Percentiles rank a stretch among this genome's conserved stretches.
These are phyloP conservation scores for Saguinus imperator DNA, from an alignment of 2,113 vertebrate species.

Conservation along the genomic window DNA sequence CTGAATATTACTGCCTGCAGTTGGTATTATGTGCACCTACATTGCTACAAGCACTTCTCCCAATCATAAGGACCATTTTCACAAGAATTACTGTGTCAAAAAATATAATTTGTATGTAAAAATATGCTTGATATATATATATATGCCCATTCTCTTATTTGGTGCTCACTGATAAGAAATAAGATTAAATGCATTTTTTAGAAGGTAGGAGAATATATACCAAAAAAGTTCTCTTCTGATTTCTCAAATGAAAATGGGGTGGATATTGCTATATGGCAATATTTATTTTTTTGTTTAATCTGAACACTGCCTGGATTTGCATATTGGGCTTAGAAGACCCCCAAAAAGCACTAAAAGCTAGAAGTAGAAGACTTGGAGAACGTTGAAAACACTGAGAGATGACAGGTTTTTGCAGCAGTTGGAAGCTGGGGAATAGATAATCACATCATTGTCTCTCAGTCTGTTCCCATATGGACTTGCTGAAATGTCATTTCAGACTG, in stretches of 20 bases:
- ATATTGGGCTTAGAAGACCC: neutral
- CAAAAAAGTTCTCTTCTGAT: slow-evolving; percentile 43
- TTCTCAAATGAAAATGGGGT: slow-evolving; percentile 43
- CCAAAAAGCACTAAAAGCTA: slow-evolving; percentile 41
- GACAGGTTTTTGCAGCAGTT: slow-evolving; percentile 69
- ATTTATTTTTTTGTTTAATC: slow-evolving; percentile 9
- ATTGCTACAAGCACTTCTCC: neutral
- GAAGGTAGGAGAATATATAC: neutral
- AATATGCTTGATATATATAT: neutral
- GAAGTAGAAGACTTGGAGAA: neutral
- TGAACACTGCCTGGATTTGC: slow-evolving; percentile 30
- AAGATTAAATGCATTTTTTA: slow-evolving; percentile 40
- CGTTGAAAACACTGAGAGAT: slow-evolving; percentile 59
- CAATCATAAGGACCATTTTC: neutral
- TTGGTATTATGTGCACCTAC: neutral
- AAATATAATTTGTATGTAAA: neutral
- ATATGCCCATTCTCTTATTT: neutral
- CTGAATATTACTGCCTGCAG: neutral
- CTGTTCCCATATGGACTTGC: slow-evolving; percentile 90
- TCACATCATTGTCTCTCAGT: slow-evolving; percentile 90
- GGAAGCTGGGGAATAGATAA: slow-evolving; percentile 87
- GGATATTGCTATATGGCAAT: neutral
- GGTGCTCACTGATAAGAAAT: neutral
- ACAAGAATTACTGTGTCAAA: neutral
- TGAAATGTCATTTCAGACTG: slow-evolving; percentile 94